phyloP scores from a whole-genome alignment of 1,140 invertebrate genomes.

The Papilio dardanus region DNA sequence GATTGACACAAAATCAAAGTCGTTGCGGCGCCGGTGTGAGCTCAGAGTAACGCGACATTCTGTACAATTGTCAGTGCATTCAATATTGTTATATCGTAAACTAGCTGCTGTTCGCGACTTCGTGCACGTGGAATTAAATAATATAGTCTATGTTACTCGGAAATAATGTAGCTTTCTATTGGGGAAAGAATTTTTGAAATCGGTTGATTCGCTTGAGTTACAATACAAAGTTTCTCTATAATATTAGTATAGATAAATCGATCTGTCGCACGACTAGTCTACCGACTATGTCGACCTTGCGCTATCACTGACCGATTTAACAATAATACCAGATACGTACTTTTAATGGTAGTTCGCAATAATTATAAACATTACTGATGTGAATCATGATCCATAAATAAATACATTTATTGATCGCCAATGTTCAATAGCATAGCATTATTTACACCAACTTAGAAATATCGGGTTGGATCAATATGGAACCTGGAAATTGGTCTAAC shows the following conservation, averaged over 20 bases:
- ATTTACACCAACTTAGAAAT: no score
- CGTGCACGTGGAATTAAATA: no score
- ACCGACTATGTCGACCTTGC: conserved; percentile 13
- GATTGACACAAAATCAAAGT: neutral
- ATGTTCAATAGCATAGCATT: no score
- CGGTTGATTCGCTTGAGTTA: no score
- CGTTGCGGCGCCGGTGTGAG: neutral
- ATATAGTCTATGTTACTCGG: no score
- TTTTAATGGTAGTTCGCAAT: conserved; percentile 9
- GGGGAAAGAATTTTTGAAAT: no score
- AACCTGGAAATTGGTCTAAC: neutral
- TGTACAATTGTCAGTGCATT: conserved; percentile 28
- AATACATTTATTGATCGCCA: neutral
- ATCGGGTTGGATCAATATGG: neutral
- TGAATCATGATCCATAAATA: conserved; percentile 14
- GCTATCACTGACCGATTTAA: conserved; percentile 10
- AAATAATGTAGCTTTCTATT: no score
- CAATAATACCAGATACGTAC: neutral
- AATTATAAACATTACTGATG: conserved; percentile 7
- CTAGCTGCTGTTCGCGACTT: no score
- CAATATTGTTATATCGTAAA: conserved; percentile 25
- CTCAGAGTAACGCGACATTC: conserved; percentile 19
- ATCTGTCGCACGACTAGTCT: conserved; percentile 11
- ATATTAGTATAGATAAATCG: no score
- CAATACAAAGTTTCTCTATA: no score